Base-by-base conservation (phyloP, 1,140 invertebrate species). In the Manduca sexta region DNA sequence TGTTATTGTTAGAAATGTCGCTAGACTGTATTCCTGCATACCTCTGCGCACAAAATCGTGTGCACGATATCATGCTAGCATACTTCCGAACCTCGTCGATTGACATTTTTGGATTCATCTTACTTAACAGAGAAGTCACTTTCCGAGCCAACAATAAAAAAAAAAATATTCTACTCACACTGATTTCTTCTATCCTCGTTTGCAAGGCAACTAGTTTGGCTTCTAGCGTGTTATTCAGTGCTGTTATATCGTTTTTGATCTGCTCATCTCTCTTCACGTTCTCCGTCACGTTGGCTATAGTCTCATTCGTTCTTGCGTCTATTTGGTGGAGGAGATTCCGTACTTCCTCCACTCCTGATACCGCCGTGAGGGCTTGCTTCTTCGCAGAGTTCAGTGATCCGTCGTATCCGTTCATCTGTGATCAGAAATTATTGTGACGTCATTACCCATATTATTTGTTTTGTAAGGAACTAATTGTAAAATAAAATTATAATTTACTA, bases 401-500 rank as follows among this genome's bases (percentile, higher is more conserved):
- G 29, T 84, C 77, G 46, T 80, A 84, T 10, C 76, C 70, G 52
- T 69, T 74, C 30, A 84, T 84, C 80, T 84, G 68, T 30, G 18
- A 42, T 11, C 14, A 6, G 13, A 11, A 29, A 11, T 35, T 12
- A n/a, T n/a, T n/a, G n/a, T n/a, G n/a, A n/a, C n/a, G n/a, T n/a
- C n/a, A n/a, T n/a, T n/a, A n/a, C n/a, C n/a, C n/a, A n/a, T n/a
- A n/a, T n/a, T n/a, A n/a, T n/a, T n/a, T n/a, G n/a, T n/a, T n/a
- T n/a, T n/a, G n/a, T n/a, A n/a, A n/a, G n/a, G n/a, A n/a, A n/a
- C n/a, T n/a, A n/a, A n/a, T n/a, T n/a, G n/a, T n/a, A n/a, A n/a
- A n/a, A n/a, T n/a, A n/a, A n/a, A n/a, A n/a, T n/a, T n/a, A n/a
- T n/a, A n/a, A n/a, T n/a, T n/a, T n/a, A n/a, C n/a, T n/a, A n/a